Conservation (phyloP, 2,113 vertebrate species). For the Microcebus lehilahytsara region DNA sequence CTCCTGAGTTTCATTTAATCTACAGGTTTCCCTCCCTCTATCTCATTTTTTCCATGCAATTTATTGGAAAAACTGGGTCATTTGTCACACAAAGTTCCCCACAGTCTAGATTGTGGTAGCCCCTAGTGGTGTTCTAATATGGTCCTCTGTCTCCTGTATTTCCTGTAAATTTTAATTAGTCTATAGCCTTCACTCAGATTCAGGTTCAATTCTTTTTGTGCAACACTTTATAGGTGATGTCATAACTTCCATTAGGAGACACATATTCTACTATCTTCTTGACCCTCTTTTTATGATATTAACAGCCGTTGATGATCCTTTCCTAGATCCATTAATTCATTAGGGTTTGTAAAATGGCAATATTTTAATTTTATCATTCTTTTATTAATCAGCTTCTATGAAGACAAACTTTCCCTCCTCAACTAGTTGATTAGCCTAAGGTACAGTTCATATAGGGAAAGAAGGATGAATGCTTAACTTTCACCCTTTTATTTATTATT, state of each 20-base stretch:
- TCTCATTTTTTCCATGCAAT: not conserved
- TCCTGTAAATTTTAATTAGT: not conserved
- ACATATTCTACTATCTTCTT: not conserved
- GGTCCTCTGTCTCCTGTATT: not conserved
- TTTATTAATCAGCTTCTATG: not conserved
- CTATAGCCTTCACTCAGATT: not conserved
- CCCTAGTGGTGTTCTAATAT: not conserved
- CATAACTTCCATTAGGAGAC: not conserved
- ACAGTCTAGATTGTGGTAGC: not conserved
- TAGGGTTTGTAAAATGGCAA: not conserved
- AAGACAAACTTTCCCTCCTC: not conserved
- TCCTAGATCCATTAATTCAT: not conserved
- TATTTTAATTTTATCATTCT: not conserved
- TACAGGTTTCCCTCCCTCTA: not conserved
- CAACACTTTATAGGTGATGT: not conserved
- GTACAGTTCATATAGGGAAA: not conserved
- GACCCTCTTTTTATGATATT: not conserved
- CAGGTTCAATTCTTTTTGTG: not conserved
- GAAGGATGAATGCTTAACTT: not conserved
- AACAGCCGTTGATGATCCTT: not conserved
- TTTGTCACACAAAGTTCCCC: not conserved
- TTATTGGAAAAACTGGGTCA: not conserved
- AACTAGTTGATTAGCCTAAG: not conserved
- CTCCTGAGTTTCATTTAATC: not conserved
- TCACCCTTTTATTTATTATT: not conserved